These are phyloP conservation scores for Drosophila lini DNA, from an alignment of 1,140 invertebrate species.

Conservation along the genomic window DNA sequence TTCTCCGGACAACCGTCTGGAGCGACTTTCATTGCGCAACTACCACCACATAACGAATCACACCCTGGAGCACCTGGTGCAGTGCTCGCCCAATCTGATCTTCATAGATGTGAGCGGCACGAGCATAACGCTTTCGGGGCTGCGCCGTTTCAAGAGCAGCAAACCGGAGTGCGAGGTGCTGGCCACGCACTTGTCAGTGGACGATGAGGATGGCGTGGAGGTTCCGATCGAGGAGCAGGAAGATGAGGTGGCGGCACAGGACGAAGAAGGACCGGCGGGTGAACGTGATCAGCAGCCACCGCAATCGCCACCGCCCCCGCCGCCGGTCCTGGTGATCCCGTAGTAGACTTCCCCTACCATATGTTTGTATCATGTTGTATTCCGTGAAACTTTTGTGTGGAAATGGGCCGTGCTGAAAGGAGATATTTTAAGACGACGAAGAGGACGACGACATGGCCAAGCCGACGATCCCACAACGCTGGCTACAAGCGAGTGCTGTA, in stretches of 20 bases:
- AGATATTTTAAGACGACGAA: constrained; percentile 20
- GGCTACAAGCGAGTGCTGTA: constrained; percentile 51
- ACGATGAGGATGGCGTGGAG: not conserved
- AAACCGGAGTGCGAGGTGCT: constrained; percentile 86
- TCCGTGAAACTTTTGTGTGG: constrained; percentile 11
- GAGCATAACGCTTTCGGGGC: constrained; percentile 86
- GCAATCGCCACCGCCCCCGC: constrained; percentile 10
- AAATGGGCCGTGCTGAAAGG: constrained; percentile 19
- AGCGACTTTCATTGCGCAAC: constrained; percentile 85
- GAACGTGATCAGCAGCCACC: constrained; percentile 11
- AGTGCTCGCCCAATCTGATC: constrained; percentile 86
- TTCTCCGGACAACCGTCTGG: constrained; percentile 71
- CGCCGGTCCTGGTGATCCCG: constrained; percentile 14
- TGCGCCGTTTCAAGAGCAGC: constrained; percentile 85
- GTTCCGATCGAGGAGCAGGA: constrained; percentile 10
- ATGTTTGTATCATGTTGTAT: constrained; percentile 24
- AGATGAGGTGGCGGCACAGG: not conserved
- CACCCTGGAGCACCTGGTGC: constrained; percentile 87
- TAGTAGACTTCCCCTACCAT: constrained; percentile 1
- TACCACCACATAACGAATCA: constrained; percentile 88
- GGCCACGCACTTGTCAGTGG: constrained; percentile 80
- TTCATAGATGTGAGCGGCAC: constrained; percentile 88
- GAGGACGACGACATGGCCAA: constrained; percentile 39
- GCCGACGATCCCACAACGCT: constrained; percentile 44
- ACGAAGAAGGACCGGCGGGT: constrained; percentile 6